Base-by-base conservation (phyloP, 2,888 invertebrate species). In the Lymantria dispar region DNA sequence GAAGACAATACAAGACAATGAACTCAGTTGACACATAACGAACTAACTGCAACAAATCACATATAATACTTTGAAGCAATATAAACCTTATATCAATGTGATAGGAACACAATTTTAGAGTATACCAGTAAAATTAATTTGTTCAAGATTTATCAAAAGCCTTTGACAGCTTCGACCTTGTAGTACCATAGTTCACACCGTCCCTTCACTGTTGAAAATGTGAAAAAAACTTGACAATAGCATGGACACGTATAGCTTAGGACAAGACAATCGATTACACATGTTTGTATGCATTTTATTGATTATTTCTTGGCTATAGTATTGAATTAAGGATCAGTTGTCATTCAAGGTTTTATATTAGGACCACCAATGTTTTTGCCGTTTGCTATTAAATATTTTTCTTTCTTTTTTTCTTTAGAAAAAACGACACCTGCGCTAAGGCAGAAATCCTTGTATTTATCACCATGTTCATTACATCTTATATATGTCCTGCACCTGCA, bases 131-230 rank as follows among this genome's bases (percentile, higher is more conserved):
- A 33, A 55, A 54, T 50, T 50, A 22, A 50, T 48, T 63, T 65
- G 63, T 63, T 65, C 37, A 49, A 67, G 75, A 76, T 78, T 74
- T 74, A 80, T 78, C 74, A 66, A 73, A 77, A 78, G 84, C 81
- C 78, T 87, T 83, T 87, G 86, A 87, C 80, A 81, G 70, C 40
- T 78, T 67, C 84, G 85, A 89, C 90, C 90, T 90, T 88, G 84
- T 68, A 54, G 73, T 76, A 76, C 79, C 80, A 79, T 80, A 82
- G 84, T 88, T 87, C 88, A 84, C 86, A 87, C 88, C 84, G 85
- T 81, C 90, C 90, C 90, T 90, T 90, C 90, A 89, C 90, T 83
- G 80, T 77, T 76, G 84, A 71, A 87, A 88, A 86, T 85, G 81
- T 84, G 81, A 84, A 90, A 89, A 90, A 22, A 77, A 90, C 81